Percentiles rank a stretch among this genome's conserved stretches.
Evolutionary conservation across 2,888 invertebrate species (phyloP).

Genomic region (Amphipyra berbera): DNA sequence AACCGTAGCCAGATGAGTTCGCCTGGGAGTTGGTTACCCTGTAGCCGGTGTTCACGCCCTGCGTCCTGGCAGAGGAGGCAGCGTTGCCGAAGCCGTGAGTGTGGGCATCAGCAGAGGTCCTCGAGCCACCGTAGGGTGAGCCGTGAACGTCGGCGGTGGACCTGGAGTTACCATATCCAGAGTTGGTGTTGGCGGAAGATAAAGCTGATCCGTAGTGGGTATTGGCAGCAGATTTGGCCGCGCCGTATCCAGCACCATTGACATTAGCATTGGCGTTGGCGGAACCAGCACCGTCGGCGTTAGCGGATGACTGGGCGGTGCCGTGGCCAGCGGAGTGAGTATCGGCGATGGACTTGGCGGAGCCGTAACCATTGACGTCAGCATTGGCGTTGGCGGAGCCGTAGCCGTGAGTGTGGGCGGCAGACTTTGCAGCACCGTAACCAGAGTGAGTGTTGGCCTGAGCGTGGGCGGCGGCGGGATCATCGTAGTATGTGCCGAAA

Average conservation of each 20-base stretch:
- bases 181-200: constrained; percentile 62
- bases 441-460: constrained; percentile 54
- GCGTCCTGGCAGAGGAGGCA: constrained; percentile 71
- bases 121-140: constrained; percentile 74
- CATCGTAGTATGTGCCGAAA: constrained; percentile 78
- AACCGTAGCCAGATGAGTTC: constrained; percentile 71
- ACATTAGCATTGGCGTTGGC: constrained; percentile 70
- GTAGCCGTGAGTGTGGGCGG: constrained; percentile 61
- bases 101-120: constrained; percentile 73
- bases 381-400: constrained; percentile 67
- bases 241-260: constrained; percentile 66
- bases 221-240: constrained; percentile 66
- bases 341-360: constrained; percentile 62
- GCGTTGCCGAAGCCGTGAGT: constrained; percentile 73
- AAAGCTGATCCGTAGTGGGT: constrained; percentile 59
- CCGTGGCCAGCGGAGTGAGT: constrained; percentile 50
- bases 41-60: constrained; percentile 72
- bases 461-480: constrained; percentile 64
- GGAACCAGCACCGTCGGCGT: constrained; percentile 67
- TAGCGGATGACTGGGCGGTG: constrained; percentile 63
- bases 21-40: constrained; percentile 75
- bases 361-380: constrained; percentile 62
- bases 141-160: constrained; percentile 72
- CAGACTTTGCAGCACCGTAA: constrained; percentile 59
- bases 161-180: constrained; percentile 62